Evolutionary conservation across 2,797 vertebrate species (phyloP), one percentile per base, ranked within the genome.

Genomic region (Alectoris magna): DNA sequence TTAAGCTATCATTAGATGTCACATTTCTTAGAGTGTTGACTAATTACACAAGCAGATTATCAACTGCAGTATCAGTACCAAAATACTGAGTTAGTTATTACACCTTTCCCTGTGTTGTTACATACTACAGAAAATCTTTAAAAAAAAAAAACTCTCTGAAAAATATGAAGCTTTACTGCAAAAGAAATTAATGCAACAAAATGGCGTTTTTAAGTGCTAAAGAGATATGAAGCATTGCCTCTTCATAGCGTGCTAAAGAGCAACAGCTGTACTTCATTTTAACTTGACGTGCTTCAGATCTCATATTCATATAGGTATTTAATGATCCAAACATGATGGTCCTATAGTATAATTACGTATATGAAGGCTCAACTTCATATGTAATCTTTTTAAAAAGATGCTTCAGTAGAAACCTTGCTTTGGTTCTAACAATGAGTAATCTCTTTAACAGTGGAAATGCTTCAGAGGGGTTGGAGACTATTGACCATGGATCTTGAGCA

Each of bases 321-420:
- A 97, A 97, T 97, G 97, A 98, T 97, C 97, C 97, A 97, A 96
- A 95, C 70, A 96, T 92, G 97, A 97, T 98, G 98, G 97, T 98
- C 97, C 98, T 98, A 96, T 96, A 97, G 96, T 97, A 97, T 97
- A 98, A 97, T 98, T 98, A 96, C 93, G 96, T 97, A 95, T 96
- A 97, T 87, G 96, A 98, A 98, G 95, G 94, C 90, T 95, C 83
- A 97, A 95, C 95, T 97, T 97, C 93, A 94, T 96, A 95, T 59
- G 74, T 88, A 96, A 97, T 96, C 80, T 88, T 97, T 95, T 91
- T 89, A 80, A 97, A 97, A 97, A 95, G 92, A 92, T 96, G 91
- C 79, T 96, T 97, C 82, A 90, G 91, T 95, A 93, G 88, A 94
- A 97, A 95, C 89, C 88, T 96, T 94, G 87, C 68, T 66, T 95